Conservation (phyloP, 2,113 vertebrate genomes). For the Trochalopteron elliotii region DNA sequence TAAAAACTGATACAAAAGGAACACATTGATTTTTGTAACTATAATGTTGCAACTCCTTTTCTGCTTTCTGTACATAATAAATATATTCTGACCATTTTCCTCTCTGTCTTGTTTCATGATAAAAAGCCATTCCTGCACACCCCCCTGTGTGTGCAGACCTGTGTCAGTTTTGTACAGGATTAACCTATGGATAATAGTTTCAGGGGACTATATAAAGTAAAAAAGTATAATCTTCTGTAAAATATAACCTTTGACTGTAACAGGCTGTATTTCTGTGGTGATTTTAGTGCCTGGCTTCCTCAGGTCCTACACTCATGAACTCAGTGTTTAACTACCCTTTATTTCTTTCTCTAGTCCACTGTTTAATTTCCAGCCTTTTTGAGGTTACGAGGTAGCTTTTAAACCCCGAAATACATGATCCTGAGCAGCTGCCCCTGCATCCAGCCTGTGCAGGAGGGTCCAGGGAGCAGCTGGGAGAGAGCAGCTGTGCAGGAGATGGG, state of each 20-base stretch:
- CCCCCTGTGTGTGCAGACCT: neutral
- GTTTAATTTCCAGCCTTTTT: neutral
- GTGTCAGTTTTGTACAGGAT: neutral
- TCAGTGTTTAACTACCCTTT: neutral
- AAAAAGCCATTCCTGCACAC: neutral
- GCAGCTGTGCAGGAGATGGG: neutral
- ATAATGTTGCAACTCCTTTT: neutral
- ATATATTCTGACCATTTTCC: neutral
- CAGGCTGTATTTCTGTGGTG: neutral
- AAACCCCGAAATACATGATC: fast-evolving
- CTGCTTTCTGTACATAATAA: neutral
- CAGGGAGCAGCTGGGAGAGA: neutral
- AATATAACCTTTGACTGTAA: neutral
- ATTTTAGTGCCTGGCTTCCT: neutral
- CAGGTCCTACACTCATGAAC: neutral
- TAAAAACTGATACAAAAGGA: neutral
- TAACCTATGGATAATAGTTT: neutral
- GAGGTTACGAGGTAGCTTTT: neutral
- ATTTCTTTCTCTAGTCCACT: neutral
- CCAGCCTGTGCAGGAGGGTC: neutral
- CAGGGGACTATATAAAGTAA: neutral
- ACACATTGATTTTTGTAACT: neutral
- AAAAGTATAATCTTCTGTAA: neutral
- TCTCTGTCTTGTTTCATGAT: neutral
- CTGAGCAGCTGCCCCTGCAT: neutral